Conservation (phyloP, 2,797 vertebrate species). For the Pangasius mekongensis region DNA sequence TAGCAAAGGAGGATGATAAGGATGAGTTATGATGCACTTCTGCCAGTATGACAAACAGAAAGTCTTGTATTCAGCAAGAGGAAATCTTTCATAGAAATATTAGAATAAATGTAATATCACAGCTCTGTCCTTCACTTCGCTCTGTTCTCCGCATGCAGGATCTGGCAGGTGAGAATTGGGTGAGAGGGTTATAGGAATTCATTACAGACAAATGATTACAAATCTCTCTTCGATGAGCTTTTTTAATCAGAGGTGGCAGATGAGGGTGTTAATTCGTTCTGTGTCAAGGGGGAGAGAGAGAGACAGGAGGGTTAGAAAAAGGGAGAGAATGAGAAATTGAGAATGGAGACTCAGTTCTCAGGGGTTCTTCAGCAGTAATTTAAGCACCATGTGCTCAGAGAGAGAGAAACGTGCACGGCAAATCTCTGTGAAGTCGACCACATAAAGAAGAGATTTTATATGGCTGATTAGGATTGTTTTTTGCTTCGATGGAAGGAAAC, state of each 20-base stretch:
- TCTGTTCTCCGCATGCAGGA: slow-evolving; percentile 50
- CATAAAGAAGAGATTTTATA: slow-evolving; percentile 55
- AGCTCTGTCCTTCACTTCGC: slow-evolving; percentile 42
- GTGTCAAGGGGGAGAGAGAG: slow-evolving; percentile 57
- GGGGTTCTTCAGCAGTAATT: slow-evolving; percentile 73
- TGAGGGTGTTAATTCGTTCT: slow-evolving; percentile 71
- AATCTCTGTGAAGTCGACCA: slow-evolving; percentile 43
- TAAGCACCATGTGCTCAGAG: slow-evolving; percentile 64
- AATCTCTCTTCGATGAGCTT: slow-evolving; percentile 64
- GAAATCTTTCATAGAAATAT: slow-evolving; percentile 35
- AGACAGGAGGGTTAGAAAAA: slow-evolving; percentile 50
- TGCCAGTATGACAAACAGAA: neutral
- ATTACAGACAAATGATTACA: slow-evolving; percentile 70
- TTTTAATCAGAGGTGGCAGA: slow-evolving; percentile 69
- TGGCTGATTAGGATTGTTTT: slow-evolving; percentile 56
- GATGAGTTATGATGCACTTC: neutral
- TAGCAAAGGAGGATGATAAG: neutral
- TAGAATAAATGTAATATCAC: slow-evolving; percentile 46
- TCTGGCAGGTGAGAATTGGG: slow-evolving; percentile 62
- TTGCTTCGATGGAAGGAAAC: slow-evolving; percentile 52
- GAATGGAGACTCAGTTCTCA: slow-evolving; percentile 65
- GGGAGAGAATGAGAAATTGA: slow-evolving; percentile 51
- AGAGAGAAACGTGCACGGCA: slow-evolving; percentile 56
- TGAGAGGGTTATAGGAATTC: slow-evolving; percentile 62
- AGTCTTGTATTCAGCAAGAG: neutral